Percentiles rank a stretch among this genome's conserved stretches.
phyloP scores from a whole-genome alignment of 2,888 invertebrate genomes.

The Escarpia spicata region DNA sequence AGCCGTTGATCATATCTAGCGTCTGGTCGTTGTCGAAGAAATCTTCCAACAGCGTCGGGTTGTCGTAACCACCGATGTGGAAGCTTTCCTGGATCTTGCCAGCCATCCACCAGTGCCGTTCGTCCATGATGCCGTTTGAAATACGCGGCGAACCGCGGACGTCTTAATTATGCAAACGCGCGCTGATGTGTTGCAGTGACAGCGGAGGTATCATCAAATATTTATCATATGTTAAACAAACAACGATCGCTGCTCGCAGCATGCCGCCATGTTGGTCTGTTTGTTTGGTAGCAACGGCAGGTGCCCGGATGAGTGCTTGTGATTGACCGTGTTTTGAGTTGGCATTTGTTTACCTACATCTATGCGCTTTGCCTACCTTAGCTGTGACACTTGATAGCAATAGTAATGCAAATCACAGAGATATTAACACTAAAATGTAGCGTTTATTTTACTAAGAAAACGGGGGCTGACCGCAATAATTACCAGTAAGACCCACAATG shows the following conservation, averaged over 20 bases:
- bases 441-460: not conserved
- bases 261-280: not conserved
- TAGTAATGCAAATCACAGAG: not conserved
- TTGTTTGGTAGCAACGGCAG: not conserved
- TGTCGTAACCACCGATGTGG: constrained; percentile 61
- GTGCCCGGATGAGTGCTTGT: not conserved
- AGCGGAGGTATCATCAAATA: constrained; percentile 19
- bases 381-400: not conserved
- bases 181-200: not conserved
- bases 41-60: constrained; percentile 61
- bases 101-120: constrained; percentile 66
- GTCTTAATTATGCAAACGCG: not conserved
- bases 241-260: not conserved
- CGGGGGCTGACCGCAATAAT: not conserved
- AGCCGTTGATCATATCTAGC: constrained; percentile 59
- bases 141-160: not conserved
- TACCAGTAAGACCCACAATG: not conserved
- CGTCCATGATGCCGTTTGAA: constrained; percentile 58
- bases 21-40: constrained; percentile 61
- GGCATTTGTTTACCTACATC: not conserved
- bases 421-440: not conserved
- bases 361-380: not conserved
- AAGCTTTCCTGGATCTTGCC: constrained; percentile 65
- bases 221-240: not conserved
- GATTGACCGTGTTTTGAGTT: not conserved